Conservation (phyloP, 2,888 invertebrate species). For the Macaria liturata region DNA sequence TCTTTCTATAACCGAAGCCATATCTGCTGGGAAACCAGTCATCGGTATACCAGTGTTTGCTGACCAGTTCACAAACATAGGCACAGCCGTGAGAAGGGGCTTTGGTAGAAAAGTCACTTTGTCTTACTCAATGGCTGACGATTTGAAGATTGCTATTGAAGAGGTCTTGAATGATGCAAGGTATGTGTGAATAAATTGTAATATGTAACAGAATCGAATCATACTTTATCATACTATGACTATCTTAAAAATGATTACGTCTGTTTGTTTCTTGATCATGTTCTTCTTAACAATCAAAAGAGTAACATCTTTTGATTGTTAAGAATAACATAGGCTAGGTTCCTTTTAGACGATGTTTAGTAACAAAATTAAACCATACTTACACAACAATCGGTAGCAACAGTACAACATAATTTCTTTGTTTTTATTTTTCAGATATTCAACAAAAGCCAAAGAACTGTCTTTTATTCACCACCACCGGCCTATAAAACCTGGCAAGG, state of each 20-base stretch:
- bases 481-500: constrained; percentile 41
- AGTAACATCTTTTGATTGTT: too few relatives aligned
- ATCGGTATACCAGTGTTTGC: constrained; percentile 64
- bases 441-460: constrained; percentile 40
- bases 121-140: constrained; percentile 37
- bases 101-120: constrained; percentile 46
- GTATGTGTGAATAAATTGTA: neutral
- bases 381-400: too few relatives aligned
- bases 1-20: constrained; percentile 56
- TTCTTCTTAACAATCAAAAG: too few relatives aligned
- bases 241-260: neutral
- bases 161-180: constrained; percentile 27
- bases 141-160: constrained; percentile 43
- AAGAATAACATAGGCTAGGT: too few relatives aligned
- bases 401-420: too few relatives aligned
- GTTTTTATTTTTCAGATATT: constrained; percentile 39
- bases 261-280: too few relatives aligned
- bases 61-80: constrained; percentile 59
- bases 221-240: too few relatives aligned
- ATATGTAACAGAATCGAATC: too few relatives aligned
- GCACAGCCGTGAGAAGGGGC: constrained; percentile 50
- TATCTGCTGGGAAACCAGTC: constrained; percentile 57
- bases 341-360: too few relatives aligned
- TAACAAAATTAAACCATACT: too few relatives aligned
- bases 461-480: constrained; percentile 51